A percentile compares a stretch with the other conserved stretches of the same genome.
phyloP scores from a whole-genome alignment of 2,888 invertebrate genomes.

The Drosophila maculinotata region DNA sequence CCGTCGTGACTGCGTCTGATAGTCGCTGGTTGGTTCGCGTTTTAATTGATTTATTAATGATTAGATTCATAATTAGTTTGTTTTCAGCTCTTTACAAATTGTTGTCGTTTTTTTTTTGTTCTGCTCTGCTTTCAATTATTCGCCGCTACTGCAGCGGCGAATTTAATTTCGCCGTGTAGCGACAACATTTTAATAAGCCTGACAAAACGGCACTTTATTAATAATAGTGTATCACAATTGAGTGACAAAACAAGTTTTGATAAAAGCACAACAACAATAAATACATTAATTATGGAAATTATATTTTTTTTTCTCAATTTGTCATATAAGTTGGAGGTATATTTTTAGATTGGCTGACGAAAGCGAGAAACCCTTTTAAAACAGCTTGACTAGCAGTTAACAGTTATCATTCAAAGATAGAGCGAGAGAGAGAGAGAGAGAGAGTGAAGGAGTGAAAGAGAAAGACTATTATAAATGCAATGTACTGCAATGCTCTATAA shows the following conservation, averaged over 20 bases:
- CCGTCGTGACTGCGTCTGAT: conserved; percentile 21
- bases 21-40: conserved; percentile 31
- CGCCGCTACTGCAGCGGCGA: conserved; percentile 24
- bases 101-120: conserved; percentile 1
- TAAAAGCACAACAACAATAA: conserved; percentile 26
- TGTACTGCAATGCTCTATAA: conserved; percentile 53
- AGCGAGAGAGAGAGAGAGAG: neutral
- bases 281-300: conserved; percentile 57
- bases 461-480: conserved; percentile 17
- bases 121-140: conserved; percentile 4
- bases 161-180: conserved; percentile 7
- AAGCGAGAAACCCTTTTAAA: conserved; percentile 44
- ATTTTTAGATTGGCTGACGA: conserved; percentile 50
- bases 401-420: conserved; percentile 49
- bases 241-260: conserved; percentile 48
- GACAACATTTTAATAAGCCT: conserved; percentile 35
- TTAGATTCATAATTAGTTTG: conserved; percentile 61
- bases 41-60: conserved; percentile 72
- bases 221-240: conserved; percentile 26
- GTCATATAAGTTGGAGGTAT: too few species aligned
- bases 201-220: conserved; percentile 25
- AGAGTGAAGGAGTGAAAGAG: neutral
- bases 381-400: conserved; percentile 10
- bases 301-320: conserved; percentile 16
- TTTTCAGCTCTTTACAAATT: conserved; percentile 42